These are phyloP conservation scores for Deroplatys truncata DNA, from an alignment of 2,888 invertebrate genomes.

Conservation along the genomic window DNA sequence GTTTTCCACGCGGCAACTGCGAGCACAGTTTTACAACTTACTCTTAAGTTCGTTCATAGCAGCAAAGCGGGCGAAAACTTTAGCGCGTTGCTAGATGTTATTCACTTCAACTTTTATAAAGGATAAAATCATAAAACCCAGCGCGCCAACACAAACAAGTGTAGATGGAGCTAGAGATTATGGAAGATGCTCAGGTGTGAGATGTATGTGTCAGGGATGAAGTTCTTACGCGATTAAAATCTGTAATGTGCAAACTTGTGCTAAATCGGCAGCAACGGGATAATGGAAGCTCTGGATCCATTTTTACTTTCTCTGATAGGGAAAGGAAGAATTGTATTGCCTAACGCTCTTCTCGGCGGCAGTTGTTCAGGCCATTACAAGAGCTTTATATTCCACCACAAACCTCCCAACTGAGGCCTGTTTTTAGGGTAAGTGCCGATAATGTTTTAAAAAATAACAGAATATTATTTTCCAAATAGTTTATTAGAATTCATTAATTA, in stretches of 20 bases:
- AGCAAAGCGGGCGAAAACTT: background rate
- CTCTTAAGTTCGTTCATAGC: background rate
- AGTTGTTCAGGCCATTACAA: too few relatives aligned
- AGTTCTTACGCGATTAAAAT: background rate
- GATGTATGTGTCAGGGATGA: background rate
- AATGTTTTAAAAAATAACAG: too few relatives aligned
- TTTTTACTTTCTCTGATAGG: too few relatives aligned
- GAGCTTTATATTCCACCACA: too few relatives aligned
- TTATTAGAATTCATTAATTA: too few relatives aligned
- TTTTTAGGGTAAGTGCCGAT: too few relatives aligned
- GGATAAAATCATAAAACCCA: background rate
- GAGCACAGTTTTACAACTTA: background rate
- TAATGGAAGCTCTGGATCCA: too few relatives aligned
- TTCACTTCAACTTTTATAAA: background rate
- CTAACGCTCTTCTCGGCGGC: too few relatives aligned
- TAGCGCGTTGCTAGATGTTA: background rate
- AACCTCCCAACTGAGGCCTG: too few relatives aligned
- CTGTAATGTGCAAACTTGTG: background rate
- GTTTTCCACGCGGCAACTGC: background rate
- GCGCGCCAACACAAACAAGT: background rate
- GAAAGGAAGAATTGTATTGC: too few relatives aligned
- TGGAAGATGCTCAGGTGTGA: background rate
- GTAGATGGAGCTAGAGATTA: background rate
- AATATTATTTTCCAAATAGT: too few relatives aligned
- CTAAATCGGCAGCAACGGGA: background rate